Percentiles rank a stretch among this genome's conserved stretches.
phyloP scores from a whole-genome alignment of 2,113 vertebrate species.

The Microtus montanus region DNA sequence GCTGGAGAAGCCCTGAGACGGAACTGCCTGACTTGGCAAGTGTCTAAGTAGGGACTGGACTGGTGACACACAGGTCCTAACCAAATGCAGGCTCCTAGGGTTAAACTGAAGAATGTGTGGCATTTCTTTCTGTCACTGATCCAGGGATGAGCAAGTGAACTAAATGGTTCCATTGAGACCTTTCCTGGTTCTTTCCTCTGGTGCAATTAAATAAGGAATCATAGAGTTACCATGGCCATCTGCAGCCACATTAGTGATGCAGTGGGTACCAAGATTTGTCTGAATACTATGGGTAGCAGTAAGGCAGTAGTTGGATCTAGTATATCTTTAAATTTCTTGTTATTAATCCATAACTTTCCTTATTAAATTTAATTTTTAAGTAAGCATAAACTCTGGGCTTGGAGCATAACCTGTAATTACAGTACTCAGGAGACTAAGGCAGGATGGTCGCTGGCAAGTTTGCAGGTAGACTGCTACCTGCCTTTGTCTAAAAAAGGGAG shows the following conservation, averaged over 20 bases:
- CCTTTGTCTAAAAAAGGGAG: not conserved
- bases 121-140: not conserved
- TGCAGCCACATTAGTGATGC: not conserved
- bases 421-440: not conserved
- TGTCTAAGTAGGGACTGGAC: no score
- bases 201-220: not conserved
- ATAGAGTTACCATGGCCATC: not conserved
- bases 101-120: not conserved
- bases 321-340: slow-evolving; percentile 24
- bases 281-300: not conserved
- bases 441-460: not conserved
- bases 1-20: not conserved
- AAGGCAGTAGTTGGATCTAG: not conserved
- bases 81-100: not conserved
- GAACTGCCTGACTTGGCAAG: not conserved
- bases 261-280: not conserved
- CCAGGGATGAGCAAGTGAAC: not conserved
- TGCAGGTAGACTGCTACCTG: not conserved
- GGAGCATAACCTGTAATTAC: not conserved
- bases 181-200: not conserved
- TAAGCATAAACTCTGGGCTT: not conserved
- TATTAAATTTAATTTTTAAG: not conserved
- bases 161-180: not conserved
- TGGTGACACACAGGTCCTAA: not conserved
- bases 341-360: slow-evolving; percentile 30